Evolutionary conservation across 2,888 invertebrate genomes (phyloP).

Genomic region (Xanthia togata): DNA sequence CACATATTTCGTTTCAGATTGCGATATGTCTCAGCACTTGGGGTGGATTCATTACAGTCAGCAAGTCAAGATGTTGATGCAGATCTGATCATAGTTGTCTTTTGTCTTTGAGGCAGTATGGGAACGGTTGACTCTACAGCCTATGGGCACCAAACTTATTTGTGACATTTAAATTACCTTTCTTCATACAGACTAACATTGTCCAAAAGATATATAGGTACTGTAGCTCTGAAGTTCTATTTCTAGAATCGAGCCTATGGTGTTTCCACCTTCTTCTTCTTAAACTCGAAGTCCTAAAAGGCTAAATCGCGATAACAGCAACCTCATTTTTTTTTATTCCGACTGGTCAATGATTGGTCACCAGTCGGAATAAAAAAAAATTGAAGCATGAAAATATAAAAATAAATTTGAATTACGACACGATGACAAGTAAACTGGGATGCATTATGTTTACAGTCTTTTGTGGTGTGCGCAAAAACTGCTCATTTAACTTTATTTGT

Average conservation of each 20-base stretch:
- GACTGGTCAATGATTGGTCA: neutral
- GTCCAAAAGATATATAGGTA: neutral
- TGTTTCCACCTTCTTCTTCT: neutral
- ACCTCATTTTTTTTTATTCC: neutral
- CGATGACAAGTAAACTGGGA: slow-evolving; percentile 19
- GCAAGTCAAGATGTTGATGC: neutral
- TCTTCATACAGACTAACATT: neutral
- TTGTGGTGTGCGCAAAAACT: slow-evolving; percentile 49
- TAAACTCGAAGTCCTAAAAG: neutral
- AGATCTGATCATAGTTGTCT: neutral
- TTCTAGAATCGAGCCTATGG: neutral
- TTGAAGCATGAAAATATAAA: neutral
- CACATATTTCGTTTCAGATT: slow-evolving; percentile 49
- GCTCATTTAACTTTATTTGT: slow-evolving; percentile 52
- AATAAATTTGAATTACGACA: slow-evolving; percentile 22
- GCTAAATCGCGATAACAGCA: neutral
- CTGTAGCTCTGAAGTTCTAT: neutral
- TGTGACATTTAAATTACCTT: neutral
- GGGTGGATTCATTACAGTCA: slow-evolving; percentile 24
- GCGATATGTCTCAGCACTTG: slow-evolving; percentile 9
- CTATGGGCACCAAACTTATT: neutral
- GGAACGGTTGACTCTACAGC: neutral
- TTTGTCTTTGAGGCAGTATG: neutral
- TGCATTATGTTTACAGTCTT: slow-evolving; percentile 43
- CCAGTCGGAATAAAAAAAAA: no score